Conservation (phyloP, 2,797 vertebrate species). For the Heterohyrax brucei region DNA sequence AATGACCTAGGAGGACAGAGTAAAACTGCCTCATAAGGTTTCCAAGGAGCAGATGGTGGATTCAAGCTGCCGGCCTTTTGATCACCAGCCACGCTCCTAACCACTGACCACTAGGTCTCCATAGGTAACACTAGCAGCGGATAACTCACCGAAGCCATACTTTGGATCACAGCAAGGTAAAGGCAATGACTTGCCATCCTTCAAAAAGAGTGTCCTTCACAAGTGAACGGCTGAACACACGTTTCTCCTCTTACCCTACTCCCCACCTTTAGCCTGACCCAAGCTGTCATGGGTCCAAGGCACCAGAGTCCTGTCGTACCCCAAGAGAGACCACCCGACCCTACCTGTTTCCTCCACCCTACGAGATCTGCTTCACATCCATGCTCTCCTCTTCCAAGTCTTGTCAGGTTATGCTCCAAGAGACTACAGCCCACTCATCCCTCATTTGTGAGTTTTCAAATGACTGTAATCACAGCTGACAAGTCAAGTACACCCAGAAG, state of each 20-base stretch:
- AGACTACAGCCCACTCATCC: neutral
- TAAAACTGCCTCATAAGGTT: no score
- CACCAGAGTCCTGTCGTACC: neutral
- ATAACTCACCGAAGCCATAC: neutral
- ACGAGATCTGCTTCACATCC: neutral
- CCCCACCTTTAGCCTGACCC: neutral
- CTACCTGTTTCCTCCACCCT: neutral
- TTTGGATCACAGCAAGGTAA: no score
- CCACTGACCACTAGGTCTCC: no score
- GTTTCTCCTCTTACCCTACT: neutral
- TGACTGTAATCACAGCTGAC: neutral
- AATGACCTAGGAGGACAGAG: no score
- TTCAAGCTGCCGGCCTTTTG: no score
- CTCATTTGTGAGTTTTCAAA: neutral
- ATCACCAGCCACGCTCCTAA: no score
- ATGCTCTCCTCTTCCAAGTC: neutral
- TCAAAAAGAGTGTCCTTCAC: no score
- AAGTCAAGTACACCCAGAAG: neutral
- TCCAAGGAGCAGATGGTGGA: no score
- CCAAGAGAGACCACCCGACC: neutral
- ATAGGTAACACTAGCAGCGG: neutral
- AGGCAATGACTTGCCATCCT: neutral
- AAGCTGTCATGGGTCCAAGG: neutral
- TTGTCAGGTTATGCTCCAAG: neutral
- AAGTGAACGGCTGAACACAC: rapidly evolving